Conservation (phyloP, 2,888 invertebrate species). For the Campoplex nolae region DNA sequence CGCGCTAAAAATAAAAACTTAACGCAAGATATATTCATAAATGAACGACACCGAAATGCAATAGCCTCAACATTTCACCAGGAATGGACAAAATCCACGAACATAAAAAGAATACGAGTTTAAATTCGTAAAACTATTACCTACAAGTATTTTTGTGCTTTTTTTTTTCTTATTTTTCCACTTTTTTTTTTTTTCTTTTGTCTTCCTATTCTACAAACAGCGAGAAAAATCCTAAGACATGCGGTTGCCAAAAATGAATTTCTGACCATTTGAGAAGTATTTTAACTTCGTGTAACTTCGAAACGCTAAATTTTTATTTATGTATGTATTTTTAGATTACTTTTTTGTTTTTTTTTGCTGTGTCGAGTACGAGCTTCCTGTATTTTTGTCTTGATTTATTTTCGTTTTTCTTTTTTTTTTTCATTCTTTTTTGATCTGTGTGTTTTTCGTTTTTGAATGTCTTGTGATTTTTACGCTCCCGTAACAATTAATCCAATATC, state of each 20-base stretch:
- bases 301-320: constrained; percentile 69
- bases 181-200: constrained; percentile 8
- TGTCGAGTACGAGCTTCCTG: constrained; percentile 63
- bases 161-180: constrained; percentile 24
- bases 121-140: constrained; percentile 83
- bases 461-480: constrained; percentile 83
- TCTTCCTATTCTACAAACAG: constrained; percentile 79
- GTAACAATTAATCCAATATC: constrained; percentile 83
- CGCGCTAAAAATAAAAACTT: constrained; percentile 78
- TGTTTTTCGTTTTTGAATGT: constrained; percentile 73
- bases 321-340: constrained; percentile 47
- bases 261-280: constrained; percentile 67
- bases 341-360: constrained; percentile 54
- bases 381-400: constrained; percentile 34
- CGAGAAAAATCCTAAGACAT: constrained; percentile 84
- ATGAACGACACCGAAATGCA: constrained; percentile 80
- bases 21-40: constrained; percentile 77
- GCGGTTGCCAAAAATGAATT: constrained; percentile 70
- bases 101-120: constrained; percentile 81
- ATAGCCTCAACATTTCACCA: constrained; percentile 84
- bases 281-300: constrained; percentile 72
- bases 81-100: constrained; percentile 82
- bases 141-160: constrained; percentile 73
- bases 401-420: not conserved
- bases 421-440: not conserved